Conservation (phyloP, 1,140 invertebrate genomes). For the Leptinotarsa defecta region DNA sequence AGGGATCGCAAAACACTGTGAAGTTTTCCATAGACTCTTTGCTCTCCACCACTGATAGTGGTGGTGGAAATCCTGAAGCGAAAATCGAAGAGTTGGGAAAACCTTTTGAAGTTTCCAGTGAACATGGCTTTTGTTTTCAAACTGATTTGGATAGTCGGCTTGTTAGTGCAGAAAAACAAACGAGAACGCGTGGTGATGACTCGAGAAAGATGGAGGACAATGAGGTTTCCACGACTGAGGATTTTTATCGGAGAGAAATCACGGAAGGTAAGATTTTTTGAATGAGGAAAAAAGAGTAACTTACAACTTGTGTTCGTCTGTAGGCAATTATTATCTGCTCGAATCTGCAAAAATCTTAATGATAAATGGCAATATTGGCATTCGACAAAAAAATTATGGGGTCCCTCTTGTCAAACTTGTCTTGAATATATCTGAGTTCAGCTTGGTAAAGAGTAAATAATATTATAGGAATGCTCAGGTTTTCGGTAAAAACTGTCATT, state of each 20-base stretch:
- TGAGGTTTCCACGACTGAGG: constrained; percentile 30
- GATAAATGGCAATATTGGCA: no score
- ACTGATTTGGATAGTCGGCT: background rate
- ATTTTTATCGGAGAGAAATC: constrained; percentile 17
- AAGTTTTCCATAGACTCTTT: constrained; percentile 41
- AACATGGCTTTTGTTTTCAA: constrained; percentile 5
- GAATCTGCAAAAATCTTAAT: no score
- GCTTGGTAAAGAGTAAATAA: no score
- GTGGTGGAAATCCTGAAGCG: background rate
- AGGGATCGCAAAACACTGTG: constrained; percentile 25
- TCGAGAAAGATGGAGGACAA: constrained; percentile 16
- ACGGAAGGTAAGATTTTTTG: constrained; percentile 18
- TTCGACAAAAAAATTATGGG: no score
- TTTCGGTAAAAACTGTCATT: no score
- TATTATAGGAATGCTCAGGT: no score
- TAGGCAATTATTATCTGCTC: no score
- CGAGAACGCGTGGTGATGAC: background rate
- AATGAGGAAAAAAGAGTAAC: no score
- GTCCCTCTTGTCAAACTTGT: no score
- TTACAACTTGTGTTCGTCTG: no score
- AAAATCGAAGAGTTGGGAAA: background rate
- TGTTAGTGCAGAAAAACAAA: background rate
- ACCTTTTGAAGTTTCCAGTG: background rate
- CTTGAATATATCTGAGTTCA: no score
- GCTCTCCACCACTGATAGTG: constrained; percentile 22